Percentiles rank a stretch among this genome's conserved stretches.
Evolutionary conservation across 2,113 vertebrate species (phyloP).

Genomic region (Oryzias curvinotus): DNA sequence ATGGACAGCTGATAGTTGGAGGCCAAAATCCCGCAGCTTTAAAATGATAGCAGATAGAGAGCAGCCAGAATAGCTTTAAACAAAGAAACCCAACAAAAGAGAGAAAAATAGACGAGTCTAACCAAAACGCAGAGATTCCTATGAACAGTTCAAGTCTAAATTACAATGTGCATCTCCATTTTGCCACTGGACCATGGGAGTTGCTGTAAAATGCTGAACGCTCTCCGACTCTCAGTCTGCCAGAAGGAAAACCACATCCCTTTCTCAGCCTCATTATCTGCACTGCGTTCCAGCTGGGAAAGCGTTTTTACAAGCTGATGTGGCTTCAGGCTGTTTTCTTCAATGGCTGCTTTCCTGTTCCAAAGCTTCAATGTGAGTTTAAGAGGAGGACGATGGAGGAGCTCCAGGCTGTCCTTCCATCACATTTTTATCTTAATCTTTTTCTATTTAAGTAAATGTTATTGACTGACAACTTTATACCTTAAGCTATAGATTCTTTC

Average conservation of each 20-base stretch:
- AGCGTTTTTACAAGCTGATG: slow-evolving; percentile 56
- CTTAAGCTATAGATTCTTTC: slow-evolving; percentile 5
- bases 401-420: slow-evolving; percentile 50
- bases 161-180: slow-evolving; percentile 22
- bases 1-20: slow-evolving; percentile 15
- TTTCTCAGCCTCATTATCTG: slow-evolving; percentile 44
- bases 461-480: slow-evolving; percentile 7
- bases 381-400: slow-evolving; percentile 35
- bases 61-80: slow-evolving; percentile 42
- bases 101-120: slow-evolving; percentile 13
- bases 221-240: slow-evolving; percentile 41
- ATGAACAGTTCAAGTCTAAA: slow-evolving; percentile 20
- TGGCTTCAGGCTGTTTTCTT: slow-evolving; percentile 48
- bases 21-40: slow-evolving; percentile 47
- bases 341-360: slow-evolving; percentile 40
- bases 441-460: slow-evolving; percentile 19
- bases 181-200: slow-evolving; percentile 59
- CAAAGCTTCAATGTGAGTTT: slow-evolving; percentile 55
- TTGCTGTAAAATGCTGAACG: slow-evolving; percentile 29
- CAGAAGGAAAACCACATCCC: slow-evolving; percentile 42
- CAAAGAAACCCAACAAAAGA: slow-evolving; percentile 52
- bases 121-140: slow-evolving; percentile 22
- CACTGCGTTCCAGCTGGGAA: slow-evolving; percentile 53
- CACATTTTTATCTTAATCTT: slow-evolving; percentile 34
- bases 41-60: slow-evolving; percentile 18